Evolutionary conservation across 2,113 vertebrate genomes (phyloP).

Genomic region (Vidua macroura): DNA sequence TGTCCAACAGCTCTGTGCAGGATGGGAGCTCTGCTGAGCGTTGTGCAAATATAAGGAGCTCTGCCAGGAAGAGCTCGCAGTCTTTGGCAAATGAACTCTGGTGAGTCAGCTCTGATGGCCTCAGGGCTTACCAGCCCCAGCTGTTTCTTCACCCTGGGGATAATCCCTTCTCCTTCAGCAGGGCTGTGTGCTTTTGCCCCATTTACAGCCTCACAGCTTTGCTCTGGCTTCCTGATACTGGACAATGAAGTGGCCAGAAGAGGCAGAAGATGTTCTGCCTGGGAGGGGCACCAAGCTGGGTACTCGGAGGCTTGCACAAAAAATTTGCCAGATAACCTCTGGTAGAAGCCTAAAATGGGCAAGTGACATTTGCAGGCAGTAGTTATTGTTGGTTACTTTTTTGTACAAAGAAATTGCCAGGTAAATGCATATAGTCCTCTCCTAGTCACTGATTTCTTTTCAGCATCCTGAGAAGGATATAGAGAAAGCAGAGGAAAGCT

Average conservation of each 20-base stretch:
- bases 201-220: background rate
- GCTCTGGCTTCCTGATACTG: fast-evolving
- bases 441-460: background rate
- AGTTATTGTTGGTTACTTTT: background rate
- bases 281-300: background rate
- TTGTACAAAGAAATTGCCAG: background rate
- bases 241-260: background rate
- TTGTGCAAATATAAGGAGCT: background rate
- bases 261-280: background rate
- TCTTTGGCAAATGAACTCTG: background rate
- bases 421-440: background rate
- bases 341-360: background rate
- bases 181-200: background rate
- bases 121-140: background rate
- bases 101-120: background rate
- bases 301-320: background rate
- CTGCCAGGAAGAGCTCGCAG: background rate
- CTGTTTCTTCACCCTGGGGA: background rate
- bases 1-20: background rate
- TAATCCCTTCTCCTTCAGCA: background rate
- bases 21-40: background rate
- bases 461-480: background rate
- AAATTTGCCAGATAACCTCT: background rate
- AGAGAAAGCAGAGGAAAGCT: background rate
- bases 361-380: background rate